Percentiles rank a stretch among this genome's conserved stretches.
Evolutionary conservation across 2,113 vertebrate genomes (phyloP).

Genomic region (Physeter macrocephalus): DNA sequence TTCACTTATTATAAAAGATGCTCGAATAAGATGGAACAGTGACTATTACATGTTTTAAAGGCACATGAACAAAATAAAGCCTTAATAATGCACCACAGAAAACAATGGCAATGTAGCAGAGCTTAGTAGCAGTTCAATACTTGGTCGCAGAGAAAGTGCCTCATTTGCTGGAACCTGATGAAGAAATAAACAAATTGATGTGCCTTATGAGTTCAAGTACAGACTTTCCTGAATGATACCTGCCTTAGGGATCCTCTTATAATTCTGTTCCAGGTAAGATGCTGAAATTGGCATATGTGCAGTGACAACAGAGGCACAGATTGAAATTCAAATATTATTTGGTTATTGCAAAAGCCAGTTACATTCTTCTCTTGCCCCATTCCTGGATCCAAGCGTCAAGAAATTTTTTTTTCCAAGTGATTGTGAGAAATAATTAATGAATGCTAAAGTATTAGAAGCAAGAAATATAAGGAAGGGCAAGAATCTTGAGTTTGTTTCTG

Average conservation of each 20-base stretch:
- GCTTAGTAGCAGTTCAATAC: neutral
- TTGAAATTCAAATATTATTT: neutral
- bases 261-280: neutral
- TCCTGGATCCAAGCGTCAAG: neutral
- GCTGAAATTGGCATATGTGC: neutral
- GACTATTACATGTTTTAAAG: neutral
- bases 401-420: neutral
- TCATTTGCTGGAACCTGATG: neutral
- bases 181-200: neutral
- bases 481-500: neutral
- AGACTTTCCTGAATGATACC: neutral
- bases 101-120: neutral
- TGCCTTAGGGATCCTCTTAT: neutral
- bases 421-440: neutral
- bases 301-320: neutral
- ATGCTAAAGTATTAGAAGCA: neutral
- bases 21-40: neutral
- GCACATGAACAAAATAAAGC: neutral
- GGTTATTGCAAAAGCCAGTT: neutral
- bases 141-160: neutral
- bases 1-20: slow-evolving; percentile 17
- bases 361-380: neutral
- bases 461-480: neutral
- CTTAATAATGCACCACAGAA: neutral
- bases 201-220: neutral